Conservation (phyloP, 2,797 vertebrate genomes). For the Acanthis flammea region DNA sequence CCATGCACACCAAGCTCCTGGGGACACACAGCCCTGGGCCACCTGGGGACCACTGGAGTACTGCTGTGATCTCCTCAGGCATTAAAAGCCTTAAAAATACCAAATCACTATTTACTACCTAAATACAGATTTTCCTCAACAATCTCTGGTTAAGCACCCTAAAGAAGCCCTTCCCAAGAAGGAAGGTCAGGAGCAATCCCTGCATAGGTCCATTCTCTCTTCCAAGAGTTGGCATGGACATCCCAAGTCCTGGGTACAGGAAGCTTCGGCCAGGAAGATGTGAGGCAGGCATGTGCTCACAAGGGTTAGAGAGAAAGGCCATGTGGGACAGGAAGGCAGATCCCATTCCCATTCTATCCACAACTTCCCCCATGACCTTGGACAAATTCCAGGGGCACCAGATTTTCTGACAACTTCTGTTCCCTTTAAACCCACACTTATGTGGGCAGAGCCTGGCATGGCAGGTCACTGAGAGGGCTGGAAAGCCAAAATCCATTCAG, state of each 20-base stretch:
- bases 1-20: background rate
- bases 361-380: background rate
- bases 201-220: background rate
- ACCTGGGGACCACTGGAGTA: background rate
- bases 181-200: background rate
- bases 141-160: background rate
- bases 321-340: background rate
- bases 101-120: background rate
- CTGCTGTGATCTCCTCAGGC: background rate
- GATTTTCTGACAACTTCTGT: background rate
- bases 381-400: background rate
- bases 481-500: background rate
- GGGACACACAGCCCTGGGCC: background rate
- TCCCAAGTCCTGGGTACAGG: background rate
- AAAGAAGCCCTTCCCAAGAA: background rate
- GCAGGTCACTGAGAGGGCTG: background rate
- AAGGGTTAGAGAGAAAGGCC: background rate
- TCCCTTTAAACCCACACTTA: background rate
- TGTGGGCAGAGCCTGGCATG: background rate
- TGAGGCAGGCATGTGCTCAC: background rate
- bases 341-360: background rate
- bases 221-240: background rate
- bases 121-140: background rate
- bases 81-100: background rate
- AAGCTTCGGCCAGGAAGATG: background rate